Evolutionary conservation across 1,140 invertebrate species (phyloP).

Genomic region (Brachionus sp.): DNA sequence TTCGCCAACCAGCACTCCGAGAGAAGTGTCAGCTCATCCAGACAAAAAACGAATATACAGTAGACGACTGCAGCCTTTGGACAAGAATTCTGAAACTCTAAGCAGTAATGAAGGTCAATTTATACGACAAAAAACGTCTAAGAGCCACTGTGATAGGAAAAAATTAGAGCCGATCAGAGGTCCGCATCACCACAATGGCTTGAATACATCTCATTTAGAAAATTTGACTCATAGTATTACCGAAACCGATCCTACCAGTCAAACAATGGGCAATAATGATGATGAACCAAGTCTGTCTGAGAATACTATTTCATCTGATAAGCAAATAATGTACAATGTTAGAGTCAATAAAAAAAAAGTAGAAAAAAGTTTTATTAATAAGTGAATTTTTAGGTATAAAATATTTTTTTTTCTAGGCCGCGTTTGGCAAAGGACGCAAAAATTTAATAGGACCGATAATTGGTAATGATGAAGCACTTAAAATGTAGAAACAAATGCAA

Average conservation of each 20-base stretch:
- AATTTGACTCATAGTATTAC: constrained; percentile 35
- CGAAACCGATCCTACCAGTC: constrained; percentile 32
- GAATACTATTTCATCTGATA: constrained; percentile 36
- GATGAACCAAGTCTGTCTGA: constrained; percentile 34
- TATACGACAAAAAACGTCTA: constrained; percentile 43
- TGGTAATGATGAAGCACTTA: constrained; percentile 24
- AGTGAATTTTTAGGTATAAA: neutral
- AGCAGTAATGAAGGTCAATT: constrained; percentile 9
- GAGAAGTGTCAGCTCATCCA: constrained; percentile 15
- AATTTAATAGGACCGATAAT: constrained; percentile 17
- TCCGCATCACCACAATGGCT: neutral
- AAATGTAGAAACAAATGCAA: neutral
- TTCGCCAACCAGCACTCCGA: neutral
- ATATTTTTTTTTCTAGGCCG: neutral
- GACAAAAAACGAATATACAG: constrained; percentile 10
- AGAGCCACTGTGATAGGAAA: constrained; percentile 3
- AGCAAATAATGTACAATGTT: constrained; percentile 10
- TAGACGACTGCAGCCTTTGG: constrained; percentile 31
- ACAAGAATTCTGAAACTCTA: neutral
- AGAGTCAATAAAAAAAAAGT: constrained; percentile 30
- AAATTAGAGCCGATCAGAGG: constrained; percentile 25
- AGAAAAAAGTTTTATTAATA: neutral
- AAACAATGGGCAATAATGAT: constrained; percentile 20
- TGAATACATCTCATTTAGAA: constrained; percentile 27
- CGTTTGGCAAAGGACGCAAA: neutral